These are phyloP conservation scores for Numenius arquata DNA, from an alignment of 2,113 vertebrate species.

Conservation along the genomic window DNA sequence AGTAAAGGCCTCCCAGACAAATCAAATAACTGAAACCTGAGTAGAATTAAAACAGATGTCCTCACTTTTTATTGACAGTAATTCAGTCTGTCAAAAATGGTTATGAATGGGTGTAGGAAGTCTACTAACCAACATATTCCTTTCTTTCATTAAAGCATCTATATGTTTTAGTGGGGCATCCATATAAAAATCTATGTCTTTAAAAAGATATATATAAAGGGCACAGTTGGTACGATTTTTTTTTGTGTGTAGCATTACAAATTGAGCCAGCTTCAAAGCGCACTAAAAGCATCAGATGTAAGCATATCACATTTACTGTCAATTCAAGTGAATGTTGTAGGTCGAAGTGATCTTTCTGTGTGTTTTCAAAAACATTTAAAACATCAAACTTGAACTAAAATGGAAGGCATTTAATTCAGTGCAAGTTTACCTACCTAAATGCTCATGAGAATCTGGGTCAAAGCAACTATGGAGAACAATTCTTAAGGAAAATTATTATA, in stretches of 20 bases:
- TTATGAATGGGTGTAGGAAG: background rate
- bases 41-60: background rate
- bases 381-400: background rate
- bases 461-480: background rate
- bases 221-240: fast-evolving
- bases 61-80: background rate
- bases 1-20: background rate
- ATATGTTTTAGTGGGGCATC: background rate
- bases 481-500: background rate
- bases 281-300: background rate
- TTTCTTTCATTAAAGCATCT: background rate
- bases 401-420: background rate
- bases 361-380: background rate
- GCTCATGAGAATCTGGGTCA: background rate
- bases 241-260: background rate
- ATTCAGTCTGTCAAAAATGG: background rate
- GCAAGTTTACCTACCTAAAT: background rate
- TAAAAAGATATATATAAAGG: background rate
- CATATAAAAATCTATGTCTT: background rate
- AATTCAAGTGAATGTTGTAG: background rate
- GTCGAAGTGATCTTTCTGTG: background rate
- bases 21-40: background rate
- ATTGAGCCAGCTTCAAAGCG: background rate
- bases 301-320: background rate
- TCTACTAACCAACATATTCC: background rate